A percentile compares a stretch with the other conserved stretches of the same genome.
Evolutionary conservation across 2,113 vertebrate genomes (phyloP).

Genomic region (Corythornis madagascariensis): DNA sequence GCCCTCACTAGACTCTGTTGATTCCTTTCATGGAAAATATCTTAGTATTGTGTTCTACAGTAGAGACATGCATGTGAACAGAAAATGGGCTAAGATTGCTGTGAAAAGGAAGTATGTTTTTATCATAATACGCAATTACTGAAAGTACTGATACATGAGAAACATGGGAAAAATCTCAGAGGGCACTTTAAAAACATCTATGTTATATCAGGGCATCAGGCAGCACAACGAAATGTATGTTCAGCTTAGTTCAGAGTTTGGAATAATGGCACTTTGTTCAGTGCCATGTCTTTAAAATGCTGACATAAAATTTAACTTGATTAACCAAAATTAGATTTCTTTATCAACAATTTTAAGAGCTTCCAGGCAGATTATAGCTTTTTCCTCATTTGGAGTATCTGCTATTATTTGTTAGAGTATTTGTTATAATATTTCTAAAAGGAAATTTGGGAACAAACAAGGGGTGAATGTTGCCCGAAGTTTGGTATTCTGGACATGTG

Average conservation of each 20-base stretch:
- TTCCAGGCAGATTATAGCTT: neutral
- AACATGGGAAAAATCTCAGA: neutral
- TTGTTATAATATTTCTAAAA: neutral
- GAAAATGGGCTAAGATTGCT: neutral
- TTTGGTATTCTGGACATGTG: conserved; percentile 13
- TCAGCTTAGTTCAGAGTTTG: neutral
- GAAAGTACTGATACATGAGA: neutral
- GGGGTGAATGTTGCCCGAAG: neutral
- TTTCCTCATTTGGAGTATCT: neutral
- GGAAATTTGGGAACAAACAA: neutral
- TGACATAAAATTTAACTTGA: neutral
- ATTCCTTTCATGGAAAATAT: neutral
- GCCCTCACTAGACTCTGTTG: neutral
- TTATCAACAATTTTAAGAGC: neutral
- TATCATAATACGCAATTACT: neutral
- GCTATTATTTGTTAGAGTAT: neutral
- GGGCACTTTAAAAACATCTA: neutral
- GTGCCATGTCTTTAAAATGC: neutral
- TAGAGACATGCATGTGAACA: neutral
- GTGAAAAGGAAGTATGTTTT: neutral
- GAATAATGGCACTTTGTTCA: neutral
- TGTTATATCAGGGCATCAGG: neutral
- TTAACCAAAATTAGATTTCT: neutral
- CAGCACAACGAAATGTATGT: neutral
- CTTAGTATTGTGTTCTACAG: neutral